These are phyloP conservation scores for Augiades crinisus DNA, from an alignment of 2,888 invertebrate genomes.

Conservation along the genomic window DNA sequence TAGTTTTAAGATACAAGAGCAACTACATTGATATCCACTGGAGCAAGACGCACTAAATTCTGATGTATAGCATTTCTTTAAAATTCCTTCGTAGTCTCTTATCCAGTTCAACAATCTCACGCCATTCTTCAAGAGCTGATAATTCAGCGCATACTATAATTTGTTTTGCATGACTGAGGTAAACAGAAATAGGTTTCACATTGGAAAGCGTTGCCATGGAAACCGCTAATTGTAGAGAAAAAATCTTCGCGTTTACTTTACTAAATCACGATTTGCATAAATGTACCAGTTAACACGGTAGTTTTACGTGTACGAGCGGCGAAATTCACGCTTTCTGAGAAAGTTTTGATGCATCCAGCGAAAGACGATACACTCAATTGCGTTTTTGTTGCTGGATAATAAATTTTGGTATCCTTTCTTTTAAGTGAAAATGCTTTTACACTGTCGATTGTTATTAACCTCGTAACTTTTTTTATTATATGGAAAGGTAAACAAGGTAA, in stretches of 20 bases:
- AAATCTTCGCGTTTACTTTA: constrained; percentile 9
- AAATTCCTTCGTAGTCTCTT: constrained; percentile 5
- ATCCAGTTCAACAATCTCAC: constrained; percentile 34
- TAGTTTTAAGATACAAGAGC: background rate
- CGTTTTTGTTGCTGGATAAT: background rate
- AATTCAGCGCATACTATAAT: constrained; percentile 48
- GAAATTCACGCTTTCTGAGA: constrained; percentile 9
- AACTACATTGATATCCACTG: too few relatives aligned
- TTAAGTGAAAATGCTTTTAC: too few relatives aligned
- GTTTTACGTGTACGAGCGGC: background rate
- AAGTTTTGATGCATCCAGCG: constrained; percentile 5
- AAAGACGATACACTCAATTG: background rate
- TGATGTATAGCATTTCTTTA: constrained; percentile 11
- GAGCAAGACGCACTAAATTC: constrained; percentile 8
- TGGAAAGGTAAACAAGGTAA: too few relatives aligned
- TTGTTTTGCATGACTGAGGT: constrained; percentile 69
- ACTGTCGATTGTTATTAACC: too few relatives aligned
- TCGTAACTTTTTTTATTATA: too few relatives aligned
- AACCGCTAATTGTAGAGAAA: constrained; percentile 35
- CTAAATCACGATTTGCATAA: constrained; percentile 26
- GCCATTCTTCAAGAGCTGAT: constrained; percentile 36
- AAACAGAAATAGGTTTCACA: constrained; percentile 52
- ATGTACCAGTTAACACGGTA: constrained; percentile 7
- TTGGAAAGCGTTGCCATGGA: constrained; percentile 57
- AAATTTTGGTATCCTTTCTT: background rate